Base-by-base conservation (phyloP, 2,888 invertebrate species). In the Cephus pulcher region DNA sequence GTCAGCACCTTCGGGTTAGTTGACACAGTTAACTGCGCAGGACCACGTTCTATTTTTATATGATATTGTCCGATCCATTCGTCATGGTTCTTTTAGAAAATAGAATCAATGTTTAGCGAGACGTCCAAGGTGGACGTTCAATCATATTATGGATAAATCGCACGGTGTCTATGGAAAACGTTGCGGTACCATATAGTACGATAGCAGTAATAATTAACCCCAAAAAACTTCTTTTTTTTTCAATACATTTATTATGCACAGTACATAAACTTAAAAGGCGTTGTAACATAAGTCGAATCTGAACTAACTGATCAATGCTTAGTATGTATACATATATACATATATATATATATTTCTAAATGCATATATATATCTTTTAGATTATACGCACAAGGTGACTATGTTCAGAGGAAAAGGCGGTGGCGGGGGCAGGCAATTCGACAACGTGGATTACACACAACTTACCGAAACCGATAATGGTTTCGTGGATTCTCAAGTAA, bases 401-500 rank as follows among this genome's bases (percentile, higher is more conserved):
- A 95, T 95, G 94, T 94, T 94, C 40, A 93, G 95, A 85, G 93
- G 94, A 85, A 92, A 94, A 85, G 93, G 93, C 80, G 92, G 34
- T 11, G 34, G 34, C 34, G 6, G 34, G 0, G 34, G 84, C 1
- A 82, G 87, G 73, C 87, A 89, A 88, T 91, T 88, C 82, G 93
- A 94, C 87, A 94, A 94, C 89, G 94, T 95, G 77, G 95, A 95
- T 91, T 94, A 94, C 83, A 93, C 93, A 78, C 93, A 93, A 86
- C 87, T 94, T 74, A 92, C 92, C 74, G 91, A 92, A 86, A 92
- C 89, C 91, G 94, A 95, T 86, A 94, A 94, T 91, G 95, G 95
- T 68, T 95, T 95, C 90, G 93, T 94, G 4, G 95, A 95, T 88
- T 94, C 95, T 34, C 96, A 92, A 84, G 92, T 92, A 80, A 82